Evolutionary conservation across 2,797 vertebrate genomes (phyloP).

Genomic region (Jordanella pulchra): DNA sequence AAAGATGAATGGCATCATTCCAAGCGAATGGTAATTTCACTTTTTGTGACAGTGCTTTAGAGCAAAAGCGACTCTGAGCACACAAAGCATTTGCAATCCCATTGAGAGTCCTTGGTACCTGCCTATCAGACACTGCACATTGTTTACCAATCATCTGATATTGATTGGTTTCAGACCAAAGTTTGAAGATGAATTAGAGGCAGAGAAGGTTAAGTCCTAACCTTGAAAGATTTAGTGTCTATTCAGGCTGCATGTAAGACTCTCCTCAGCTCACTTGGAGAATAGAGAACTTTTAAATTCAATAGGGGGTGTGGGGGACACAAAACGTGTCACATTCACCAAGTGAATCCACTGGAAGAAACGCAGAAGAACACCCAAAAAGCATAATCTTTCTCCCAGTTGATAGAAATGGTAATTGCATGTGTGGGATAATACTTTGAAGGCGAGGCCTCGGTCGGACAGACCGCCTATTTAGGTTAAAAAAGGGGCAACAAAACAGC

Average conservation of each 20-base stretch:
- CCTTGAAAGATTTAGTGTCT: conserved; percentile 99
- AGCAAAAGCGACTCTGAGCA: conserved; percentile 93
- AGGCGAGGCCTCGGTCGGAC: conserved; percentile 79
- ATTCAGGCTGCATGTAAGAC: conserved; percentile 95
- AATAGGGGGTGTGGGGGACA: conserved; percentile 90
- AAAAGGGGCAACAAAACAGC: conserved; percentile 86
- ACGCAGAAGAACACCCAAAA: conserved; percentile 98
- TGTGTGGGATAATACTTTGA: conserved; percentile 89
- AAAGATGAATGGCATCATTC: conserved; percentile 99
- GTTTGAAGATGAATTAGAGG: conserved; percentile 97
- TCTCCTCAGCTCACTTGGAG: conserved; percentile 88
- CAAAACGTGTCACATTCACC: conserved; percentile 99
- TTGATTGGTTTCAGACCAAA: conserved; percentile 99
- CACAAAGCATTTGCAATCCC: conserved; percentile 99
- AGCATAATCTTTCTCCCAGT: conserved; percentile 96
- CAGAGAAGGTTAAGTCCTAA: conserved; percentile 99
- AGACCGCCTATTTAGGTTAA: conserved; percentile 86
- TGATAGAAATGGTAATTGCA: conserved; percentile 98
- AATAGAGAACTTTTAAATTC: conserved; percentile 94
- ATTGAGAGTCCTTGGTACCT: conserved; percentile 97
- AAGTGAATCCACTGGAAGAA: conserved; percentile 99
- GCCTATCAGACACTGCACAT: conserved; percentile 98
- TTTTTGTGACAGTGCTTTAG: conserved; percentile 99
- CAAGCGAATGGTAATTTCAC: conserved; percentile 99
- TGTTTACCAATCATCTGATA: conserved; percentile 99